Percentiles rank a stretch among this genome's conserved stretches.
These are phyloP conservation scores for Helogale parvula DNA, from an alignment of 2,113 vertebrate genomes.

Conservation along the genomic window DNA sequence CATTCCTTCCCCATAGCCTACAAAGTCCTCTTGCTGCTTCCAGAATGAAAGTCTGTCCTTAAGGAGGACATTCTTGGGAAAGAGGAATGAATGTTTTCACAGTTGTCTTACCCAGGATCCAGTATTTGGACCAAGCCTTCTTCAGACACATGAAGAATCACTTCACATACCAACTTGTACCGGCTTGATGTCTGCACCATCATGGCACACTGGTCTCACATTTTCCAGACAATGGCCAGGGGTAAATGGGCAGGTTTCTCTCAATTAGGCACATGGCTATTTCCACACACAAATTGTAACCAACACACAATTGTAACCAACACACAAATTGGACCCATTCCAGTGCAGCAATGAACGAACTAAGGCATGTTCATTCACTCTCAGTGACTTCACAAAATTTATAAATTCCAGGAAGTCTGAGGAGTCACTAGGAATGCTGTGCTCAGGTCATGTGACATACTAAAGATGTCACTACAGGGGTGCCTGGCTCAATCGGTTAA, in stretches of 20 bases:
- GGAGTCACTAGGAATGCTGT: not conserved
- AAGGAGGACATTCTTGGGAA: conserved; percentile 46
- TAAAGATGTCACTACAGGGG: not conserved
- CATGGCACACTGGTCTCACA: conserved; percentile 96
- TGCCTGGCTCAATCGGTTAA: too few species aligned
- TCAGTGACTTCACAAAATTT: not conserved
- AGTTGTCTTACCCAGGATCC: conserved; percentile 85
- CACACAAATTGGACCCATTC: conserved; percentile 97
- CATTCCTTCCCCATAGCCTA: conserved; percentile 76
- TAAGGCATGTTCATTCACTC: not conserved
- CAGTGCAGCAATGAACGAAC: conserved; percentile 86
- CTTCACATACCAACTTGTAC: conserved; percentile 98
- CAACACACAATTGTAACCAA: conserved; percentile 96
- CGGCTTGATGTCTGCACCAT: conserved; percentile 98
- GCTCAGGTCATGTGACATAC: not conserved
- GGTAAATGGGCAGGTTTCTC: conserved; percentile 92
- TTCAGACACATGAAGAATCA: conserved; percentile 94
- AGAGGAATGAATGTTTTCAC: conserved; percentile 72
- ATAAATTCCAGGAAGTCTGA: not conserved
- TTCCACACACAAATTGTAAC: conserved; percentile 99
- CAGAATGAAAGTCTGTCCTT: conserved; percentile 54
- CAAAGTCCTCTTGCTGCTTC: conserved; percentile 65
- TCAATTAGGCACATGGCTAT: conserved; percentile 95
- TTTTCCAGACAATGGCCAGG: conserved; percentile 95
- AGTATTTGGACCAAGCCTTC: conserved; percentile 88